phyloP scores from a whole-genome alignment of 2,113 vertebrate genomes.

The Chelonoidis abingdonii region DNA sequence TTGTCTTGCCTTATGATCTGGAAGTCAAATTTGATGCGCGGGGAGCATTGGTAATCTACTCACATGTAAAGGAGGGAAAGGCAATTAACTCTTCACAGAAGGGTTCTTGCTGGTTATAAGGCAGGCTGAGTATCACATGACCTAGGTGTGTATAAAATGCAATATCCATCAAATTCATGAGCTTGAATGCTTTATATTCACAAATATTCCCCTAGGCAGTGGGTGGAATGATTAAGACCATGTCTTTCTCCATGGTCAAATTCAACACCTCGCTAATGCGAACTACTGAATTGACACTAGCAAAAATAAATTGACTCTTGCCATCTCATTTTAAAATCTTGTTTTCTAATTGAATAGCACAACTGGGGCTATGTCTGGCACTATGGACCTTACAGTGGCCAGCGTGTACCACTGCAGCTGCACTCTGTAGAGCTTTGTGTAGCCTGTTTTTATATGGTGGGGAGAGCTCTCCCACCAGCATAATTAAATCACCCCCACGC shows the following conservation, averaged over 20 bases:
- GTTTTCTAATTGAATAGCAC: background rate
- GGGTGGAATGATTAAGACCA: background rate
- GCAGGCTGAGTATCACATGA: constrained; percentile 3
- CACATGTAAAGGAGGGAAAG: constrained; percentile 29
- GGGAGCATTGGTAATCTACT: constrained; percentile 26
- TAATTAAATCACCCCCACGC: no score
- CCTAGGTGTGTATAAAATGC: constrained; percentile 30
- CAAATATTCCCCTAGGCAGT: background rate
- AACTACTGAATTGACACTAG: background rate
- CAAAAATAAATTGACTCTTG: background rate
- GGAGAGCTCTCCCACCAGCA: no score
- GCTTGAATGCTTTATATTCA: background rate
- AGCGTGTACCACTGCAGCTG: no score
- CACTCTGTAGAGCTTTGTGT: no score
- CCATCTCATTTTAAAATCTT: background rate
- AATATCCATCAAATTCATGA: background rate
- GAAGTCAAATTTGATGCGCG: accelerated
- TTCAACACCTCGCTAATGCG: background rate
- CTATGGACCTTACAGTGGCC: no score
- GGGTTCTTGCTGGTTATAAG: constrained; percentile 21
- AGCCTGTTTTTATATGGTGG: no score
- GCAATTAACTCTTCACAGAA: constrained; percentile 31
- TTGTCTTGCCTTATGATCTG: background rate
- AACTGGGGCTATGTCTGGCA: background rate
- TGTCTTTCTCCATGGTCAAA: background rate